Percentiles rank a stretch among this genome's conserved stretches.
These are phyloP conservation scores for Varanus salvator DNA, from an alignment of 2,113 vertebrate genomes.

Conservation along the genomic window DNA sequence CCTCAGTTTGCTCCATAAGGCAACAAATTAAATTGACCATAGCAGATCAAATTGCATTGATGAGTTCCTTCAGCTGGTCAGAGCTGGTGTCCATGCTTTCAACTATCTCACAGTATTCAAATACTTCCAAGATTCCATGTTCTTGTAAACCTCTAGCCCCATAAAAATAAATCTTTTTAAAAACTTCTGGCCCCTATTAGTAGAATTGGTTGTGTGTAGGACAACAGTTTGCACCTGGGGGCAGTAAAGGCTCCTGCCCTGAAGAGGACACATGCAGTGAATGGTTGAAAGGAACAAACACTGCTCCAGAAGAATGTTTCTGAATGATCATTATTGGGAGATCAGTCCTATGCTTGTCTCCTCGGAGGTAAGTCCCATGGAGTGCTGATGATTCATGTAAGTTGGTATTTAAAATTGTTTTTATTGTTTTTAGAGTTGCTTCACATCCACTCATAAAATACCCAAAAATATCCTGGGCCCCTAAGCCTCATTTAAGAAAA, in stretches of 20 bases:
- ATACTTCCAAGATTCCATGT: not conserved
- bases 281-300: not conserved
- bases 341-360: not conserved
- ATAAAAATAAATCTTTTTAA: not conserved
- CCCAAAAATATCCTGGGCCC: not conserved
- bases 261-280: not conserved
- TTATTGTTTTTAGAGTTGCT: too few relatives aligned
- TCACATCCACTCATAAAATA: too few relatives aligned
- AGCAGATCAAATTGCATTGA: not conserved
- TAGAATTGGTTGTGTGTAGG: not conserved
- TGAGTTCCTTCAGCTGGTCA: not conserved
- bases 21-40: not conserved
- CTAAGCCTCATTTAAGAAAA: not conserved
- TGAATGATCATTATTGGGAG: not conserved
- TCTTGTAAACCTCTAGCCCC: not conserved
- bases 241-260: not conserved
- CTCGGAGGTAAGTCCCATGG: not conserved
- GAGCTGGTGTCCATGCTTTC: not conserved
- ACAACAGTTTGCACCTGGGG: not conserved
- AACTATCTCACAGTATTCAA: not conserved
- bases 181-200: not conserved
- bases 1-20: not conserved
- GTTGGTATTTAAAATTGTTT: too few relatives aligned
- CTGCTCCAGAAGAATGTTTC: not conserved
- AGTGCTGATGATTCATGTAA: not conserved